Conservation (phyloP, 1,140 invertebrate species). For the Zaprionus camerounensis region DNA sequence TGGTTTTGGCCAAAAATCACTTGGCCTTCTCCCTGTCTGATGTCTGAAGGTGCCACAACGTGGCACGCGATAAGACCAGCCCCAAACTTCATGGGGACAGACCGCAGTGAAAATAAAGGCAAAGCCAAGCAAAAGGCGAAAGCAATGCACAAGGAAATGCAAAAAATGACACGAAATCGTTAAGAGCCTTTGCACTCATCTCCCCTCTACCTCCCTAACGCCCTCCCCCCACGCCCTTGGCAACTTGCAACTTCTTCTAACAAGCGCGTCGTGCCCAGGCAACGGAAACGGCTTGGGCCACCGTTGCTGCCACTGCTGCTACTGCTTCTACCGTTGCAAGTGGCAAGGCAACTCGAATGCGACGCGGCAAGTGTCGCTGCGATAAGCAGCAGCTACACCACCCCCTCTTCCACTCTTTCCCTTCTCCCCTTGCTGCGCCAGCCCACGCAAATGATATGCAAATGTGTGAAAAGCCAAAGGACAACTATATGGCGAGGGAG, state of each 20-base stretch:
- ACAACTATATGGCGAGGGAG: conserved; percentile 32
- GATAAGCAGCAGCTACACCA: conserved; percentile 63
- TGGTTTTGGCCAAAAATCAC: conserved; percentile 51
- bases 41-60: conserved; percentile 66
- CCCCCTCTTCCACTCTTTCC: neutral
- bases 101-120: neutral
- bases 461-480: conserved; percentile 70
- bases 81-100: conserved; percentile 50
- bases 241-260: conserved; percentile 53
- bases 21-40: conserved; percentile 20
- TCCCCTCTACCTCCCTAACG: conserved; percentile 27
- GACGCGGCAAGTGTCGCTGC: conserved; percentile 69
- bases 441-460: conserved; percentile 71
- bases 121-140: conserved; percentile 33
- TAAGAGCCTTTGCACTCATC: conserved; percentile 52
- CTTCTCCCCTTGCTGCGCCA: conserved; percentile 10
- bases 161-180: conserved; percentile 82
- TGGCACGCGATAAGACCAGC: conserved; percentile 70
- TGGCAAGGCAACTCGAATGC: conserved; percentile 35
- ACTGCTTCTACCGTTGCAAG: conserved; percentile 19
- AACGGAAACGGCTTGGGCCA: conserved; percentile 70
- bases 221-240: conserved; percentile 14
- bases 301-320: neutral
- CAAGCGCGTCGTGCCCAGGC: conserved; percentile 72
- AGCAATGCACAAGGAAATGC: conserved; percentile 73